A percentile compares a stretch with the other conserved stretches of the same genome.
phyloP scores from a whole-genome alignment of 2,113 vertebrate species.

The Trichechus manatus region DNA sequence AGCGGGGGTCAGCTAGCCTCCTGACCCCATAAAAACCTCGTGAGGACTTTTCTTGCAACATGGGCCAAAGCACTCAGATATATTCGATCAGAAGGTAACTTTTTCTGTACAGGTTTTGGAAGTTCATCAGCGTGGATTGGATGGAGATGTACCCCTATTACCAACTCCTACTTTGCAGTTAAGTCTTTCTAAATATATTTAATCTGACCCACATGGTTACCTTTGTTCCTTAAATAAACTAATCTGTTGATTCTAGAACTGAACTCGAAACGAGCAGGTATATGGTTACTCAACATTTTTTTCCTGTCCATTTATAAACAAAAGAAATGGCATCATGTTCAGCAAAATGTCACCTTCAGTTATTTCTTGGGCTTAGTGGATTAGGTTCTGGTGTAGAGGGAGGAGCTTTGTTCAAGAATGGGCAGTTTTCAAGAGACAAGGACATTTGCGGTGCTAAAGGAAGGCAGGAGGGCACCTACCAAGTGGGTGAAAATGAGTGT shows the following conservation, averaged over 20 bases:
- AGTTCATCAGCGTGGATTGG: no score
- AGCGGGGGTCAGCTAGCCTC: accelerated
- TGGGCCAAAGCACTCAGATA: not conserved
- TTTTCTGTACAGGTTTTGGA: not conserved
- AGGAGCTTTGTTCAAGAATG: conserved; percentile 29
- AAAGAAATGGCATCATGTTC: conserved; percentile 63
- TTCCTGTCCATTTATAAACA: conserved; percentile 50
- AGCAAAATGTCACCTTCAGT: not conserved
- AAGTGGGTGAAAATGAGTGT: not conserved
- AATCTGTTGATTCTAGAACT: conserved; percentile 65
- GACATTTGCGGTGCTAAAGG: not conserved
- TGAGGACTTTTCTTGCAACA: not conserved
- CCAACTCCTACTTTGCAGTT: not conserved
- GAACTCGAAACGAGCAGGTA: conserved; percentile 49
- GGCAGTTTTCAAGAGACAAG: not conserved
- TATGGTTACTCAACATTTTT: conserved; percentile 41
- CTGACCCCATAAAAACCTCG: not conserved
- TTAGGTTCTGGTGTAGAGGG: not conserved
- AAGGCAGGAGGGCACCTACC: not conserved
- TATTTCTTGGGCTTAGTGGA: conserved; percentile 25
- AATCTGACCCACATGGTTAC: not conserved
- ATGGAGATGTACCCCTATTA: not conserved
- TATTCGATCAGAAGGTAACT: not conserved
- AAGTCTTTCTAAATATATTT: not conserved
- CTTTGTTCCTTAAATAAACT: conserved; percentile 52